Evolutionary conservation across 37 sponge, comb jelly and placozoan genomes (phyloP), one percentile per base, ranked within the genome.

Genomic region (Ephydatia muelleri): DNA sequence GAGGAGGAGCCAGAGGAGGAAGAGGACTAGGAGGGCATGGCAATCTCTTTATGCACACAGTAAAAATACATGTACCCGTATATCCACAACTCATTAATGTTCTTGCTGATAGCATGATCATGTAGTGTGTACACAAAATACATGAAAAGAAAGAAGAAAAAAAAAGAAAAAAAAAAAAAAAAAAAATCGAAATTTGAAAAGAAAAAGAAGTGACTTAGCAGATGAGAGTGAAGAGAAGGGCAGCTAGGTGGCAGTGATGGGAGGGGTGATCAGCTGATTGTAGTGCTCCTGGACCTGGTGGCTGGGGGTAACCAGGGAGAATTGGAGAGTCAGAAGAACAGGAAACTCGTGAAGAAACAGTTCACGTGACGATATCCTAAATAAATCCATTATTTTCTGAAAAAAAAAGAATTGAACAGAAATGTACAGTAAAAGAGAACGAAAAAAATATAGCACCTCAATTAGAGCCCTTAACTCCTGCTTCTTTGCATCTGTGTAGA

Each of bases 1-100:
- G 96, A 95, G 82, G 96, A 98, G 57, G 99, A 97, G 49, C 86
- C 89, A 69, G 98, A 99, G 36, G 97, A 97, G n/a, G 96, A 95
- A 11, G 99, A 98, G 21, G 99, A 98, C 65, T 84, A 80, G 48
- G 33, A 32, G 22, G 39, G 9, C 65, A 47, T n/a, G n/a, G 72
- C 31, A 23, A 65, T 65, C 19, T 23, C 22, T 70, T 32, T 70
- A 70, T 70, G 72, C 72, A 70, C 31, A 65, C 67, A 65, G 22
- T 65, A 22, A 16, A 22, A 65, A 32, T 13, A 70, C 31, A 14
- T 70, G 72, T 65, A 29, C 36, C 23, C 32, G 4, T 73, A 6
- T 43, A 9, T 43, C 6, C 43, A 43, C 6, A 43, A 43, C 43
- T 6, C 43, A 3, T 6, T 43, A 6, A n/a, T 6, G 6, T 6